These are phyloP conservation scores for Halichoeres trimaculatus DNA, from an alignment of 2,113 vertebrate species.

Conservation along the genomic window DNA sequence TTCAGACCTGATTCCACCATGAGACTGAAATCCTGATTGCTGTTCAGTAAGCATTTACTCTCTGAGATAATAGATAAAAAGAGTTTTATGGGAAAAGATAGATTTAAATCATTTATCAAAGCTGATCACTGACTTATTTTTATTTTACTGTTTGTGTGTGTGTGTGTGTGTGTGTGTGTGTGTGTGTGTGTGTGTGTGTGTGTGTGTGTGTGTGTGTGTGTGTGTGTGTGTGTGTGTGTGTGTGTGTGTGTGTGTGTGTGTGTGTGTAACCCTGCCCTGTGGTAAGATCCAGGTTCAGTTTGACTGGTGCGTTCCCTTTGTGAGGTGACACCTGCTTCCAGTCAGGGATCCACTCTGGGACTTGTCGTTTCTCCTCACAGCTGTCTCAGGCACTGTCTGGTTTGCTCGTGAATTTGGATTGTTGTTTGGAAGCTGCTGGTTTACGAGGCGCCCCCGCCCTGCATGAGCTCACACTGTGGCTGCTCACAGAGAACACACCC, in stretches of 20 bases:
- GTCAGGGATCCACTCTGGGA: not conserved
- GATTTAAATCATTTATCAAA: no score
- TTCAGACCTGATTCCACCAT: no score
- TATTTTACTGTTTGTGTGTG: not conserved
- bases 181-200: no score
- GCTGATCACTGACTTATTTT: no score
- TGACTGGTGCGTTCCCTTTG: not conserved
- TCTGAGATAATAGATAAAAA: not conserved
- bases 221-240: no score
- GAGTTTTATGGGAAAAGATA: not conserved
- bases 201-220: no score
- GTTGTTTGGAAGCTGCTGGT: constrained; percentile 47
- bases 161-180: no score
- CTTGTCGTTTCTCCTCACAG: not conserved
- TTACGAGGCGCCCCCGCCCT: constrained; percentile 27
- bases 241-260: no score
- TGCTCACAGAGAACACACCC: constrained; percentile 55
- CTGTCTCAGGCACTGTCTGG: not conserved
- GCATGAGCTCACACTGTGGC: constrained; percentile 68
- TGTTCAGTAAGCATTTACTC: not conserved
- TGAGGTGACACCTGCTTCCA: constrained; percentile 39
- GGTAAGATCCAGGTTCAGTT: not conserved
- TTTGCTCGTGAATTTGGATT: constrained; percentile 8
- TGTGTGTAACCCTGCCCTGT: no score
- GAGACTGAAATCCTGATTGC: no score